Percentiles rank a stretch among this genome's conserved stretches.
These are phyloP conservation scores for Hirtodrosophila cameraria DNA, from an alignment of 2,888 invertebrate genomes.

Conservation along the genomic window DNA sequence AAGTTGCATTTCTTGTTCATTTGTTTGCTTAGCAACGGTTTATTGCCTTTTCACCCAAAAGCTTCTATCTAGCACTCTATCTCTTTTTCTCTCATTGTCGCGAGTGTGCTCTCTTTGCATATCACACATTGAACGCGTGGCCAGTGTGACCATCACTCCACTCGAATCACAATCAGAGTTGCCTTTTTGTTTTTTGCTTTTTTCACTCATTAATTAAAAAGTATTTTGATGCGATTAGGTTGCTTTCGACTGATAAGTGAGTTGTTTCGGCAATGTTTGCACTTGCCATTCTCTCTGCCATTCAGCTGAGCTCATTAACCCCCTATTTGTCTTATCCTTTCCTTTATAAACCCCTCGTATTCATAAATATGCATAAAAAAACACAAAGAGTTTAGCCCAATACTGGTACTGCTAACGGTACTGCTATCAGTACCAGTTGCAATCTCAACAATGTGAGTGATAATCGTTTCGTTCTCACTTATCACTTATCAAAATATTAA, in stretches of 20 bases:
- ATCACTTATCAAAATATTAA: slow-evolving; percentile 26
- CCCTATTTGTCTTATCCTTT: too few species aligned
- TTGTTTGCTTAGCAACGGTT: too few species aligned
- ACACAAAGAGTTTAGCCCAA: too few species aligned
- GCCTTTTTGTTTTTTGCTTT: neutral
- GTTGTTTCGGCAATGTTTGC: neutral
- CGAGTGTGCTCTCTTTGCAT: slow-evolving; percentile 14
- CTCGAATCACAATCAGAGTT: slow-evolving; percentile 27
- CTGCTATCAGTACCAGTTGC: too few species aligned
- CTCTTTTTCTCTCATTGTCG: neutral
- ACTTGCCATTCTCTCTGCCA: neutral
- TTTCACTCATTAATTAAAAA: slow-evolving; percentile 27
- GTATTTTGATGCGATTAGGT: slow-evolving; percentile 37
- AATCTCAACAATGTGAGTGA: slow-evolving; percentile 26
- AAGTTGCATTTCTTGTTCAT: too few species aligned
- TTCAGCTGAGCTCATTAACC: slow-evolving; percentile 25
- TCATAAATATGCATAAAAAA: too few species aligned
- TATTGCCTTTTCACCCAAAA: too few species aligned
- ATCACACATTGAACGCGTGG: slow-evolving; percentile 39
- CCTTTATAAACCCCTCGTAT: too few species aligned
- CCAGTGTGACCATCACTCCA: slow-evolving; percentile 19
- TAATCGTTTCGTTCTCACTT: slow-evolving; percentile 29
- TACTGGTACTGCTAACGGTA: too few species aligned
- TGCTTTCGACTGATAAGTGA: slow-evolving; percentile 25
- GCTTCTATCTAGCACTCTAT: neutral